Percentiles rank a stretch among this genome's conserved stretches.
Conservation (phyloP, 2,888 invertebrate genomes). For the Agonum fuliginosum region DNA sequence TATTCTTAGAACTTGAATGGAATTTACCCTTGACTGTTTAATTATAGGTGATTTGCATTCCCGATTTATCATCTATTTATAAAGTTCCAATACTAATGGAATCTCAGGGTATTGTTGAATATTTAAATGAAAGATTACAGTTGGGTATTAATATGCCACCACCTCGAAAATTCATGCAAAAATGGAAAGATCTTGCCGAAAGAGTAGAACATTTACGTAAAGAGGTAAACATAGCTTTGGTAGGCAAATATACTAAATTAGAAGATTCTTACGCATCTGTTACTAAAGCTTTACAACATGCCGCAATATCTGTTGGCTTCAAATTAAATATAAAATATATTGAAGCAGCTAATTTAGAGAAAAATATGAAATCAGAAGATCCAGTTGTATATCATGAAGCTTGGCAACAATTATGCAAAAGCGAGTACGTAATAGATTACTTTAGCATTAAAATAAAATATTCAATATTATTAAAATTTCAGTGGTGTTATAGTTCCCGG, state of each 20-base stretch:
- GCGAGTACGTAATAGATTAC: conserved; percentile 78
- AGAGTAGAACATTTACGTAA: conserved; percentile 89
- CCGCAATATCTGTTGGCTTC: conserved; percentile 88
- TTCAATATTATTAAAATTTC: conserved; percentile 57
- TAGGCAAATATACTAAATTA: conserved; percentile 97
- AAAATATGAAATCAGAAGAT: conserved; percentile 80
- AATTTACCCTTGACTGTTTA: conserved; percentile 31
- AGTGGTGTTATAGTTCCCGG: conserved; percentile 97
- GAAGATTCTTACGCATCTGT: conserved; percentile 98
- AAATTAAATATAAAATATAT: conserved; percentile 92
- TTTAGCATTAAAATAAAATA: conserved; percentile 22
- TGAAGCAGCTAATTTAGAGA: conserved; percentile 92
- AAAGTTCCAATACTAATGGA: conserved; percentile 96
- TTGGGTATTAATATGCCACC: conserved; percentile 80
- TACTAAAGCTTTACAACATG: conserved; percentile 95
- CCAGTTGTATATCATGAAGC: conserved; percentile 93
- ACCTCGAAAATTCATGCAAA: conserved; percentile 85
- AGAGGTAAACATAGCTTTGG: conserved; percentile 91
- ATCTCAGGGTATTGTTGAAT: conserved; percentile 90
- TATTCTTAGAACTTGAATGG: not conserved
- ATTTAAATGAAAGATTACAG: conserved; percentile 87
- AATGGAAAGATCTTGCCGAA: conserved; percentile 93
- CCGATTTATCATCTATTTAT: conserved; percentile 95
- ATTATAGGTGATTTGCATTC: conserved; percentile 90
- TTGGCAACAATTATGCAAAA: conserved; percentile 92